These are phyloP conservation scores for Thymelicus acteon DNA, from an alignment of 2,888 invertebrate genomes.

Conservation along the genomic window DNA sequence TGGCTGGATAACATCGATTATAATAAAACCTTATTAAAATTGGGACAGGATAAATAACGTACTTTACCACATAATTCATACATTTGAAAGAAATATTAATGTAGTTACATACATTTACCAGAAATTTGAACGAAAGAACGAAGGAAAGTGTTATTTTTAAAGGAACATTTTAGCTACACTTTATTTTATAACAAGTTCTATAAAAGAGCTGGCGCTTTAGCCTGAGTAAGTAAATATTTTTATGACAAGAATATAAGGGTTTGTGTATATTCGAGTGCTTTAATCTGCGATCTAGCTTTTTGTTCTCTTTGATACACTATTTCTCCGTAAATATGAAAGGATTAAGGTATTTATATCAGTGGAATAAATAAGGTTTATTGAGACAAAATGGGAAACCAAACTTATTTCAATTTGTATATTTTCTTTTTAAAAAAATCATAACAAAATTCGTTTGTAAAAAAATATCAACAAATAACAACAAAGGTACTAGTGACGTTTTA, in stretches of 20 bases:
- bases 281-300: neutral
- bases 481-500: conserved; percentile 48
- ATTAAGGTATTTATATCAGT: neutral
- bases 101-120: too few species aligned
- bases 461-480: conserved; percentile 63
- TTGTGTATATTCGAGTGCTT: neutral
- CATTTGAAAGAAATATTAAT: too few species aligned
- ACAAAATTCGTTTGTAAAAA: conserved; percentile 56
- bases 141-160: too few species aligned
- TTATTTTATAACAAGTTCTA: too few species aligned
- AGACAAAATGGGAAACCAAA: neutral
- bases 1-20: too few species aligned
- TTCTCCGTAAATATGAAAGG: neutral
- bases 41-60: too few species aligned
- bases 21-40: too few species aligned
- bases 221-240: too few species aligned
- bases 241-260: neutral
- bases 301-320: neutral
- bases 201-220: too few species aligned
- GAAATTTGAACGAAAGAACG: too few species aligned
- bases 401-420: conserved; percentile 35
- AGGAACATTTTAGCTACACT: too few species aligned
- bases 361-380: neutral
- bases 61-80: too few species aligned
- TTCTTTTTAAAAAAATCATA: conserved; percentile 57